A percentile compares a stretch with the other conserved stretches of the same genome.
Evolutionary conservation across 2,113 vertebrate species (phyloP).

Genomic region (Scomber scombrus): DNA sequence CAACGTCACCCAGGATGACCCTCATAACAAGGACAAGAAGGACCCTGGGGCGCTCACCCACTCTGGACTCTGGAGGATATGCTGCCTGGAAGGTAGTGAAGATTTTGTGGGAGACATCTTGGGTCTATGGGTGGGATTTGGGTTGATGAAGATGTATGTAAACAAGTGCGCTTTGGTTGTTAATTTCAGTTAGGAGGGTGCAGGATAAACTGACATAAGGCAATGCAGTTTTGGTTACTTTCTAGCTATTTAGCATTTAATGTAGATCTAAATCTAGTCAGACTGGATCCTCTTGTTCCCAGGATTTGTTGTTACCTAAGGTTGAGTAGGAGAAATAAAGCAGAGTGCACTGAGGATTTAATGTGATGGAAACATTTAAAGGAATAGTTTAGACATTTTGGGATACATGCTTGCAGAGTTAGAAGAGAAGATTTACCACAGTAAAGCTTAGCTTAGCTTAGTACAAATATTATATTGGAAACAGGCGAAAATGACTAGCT

Average conservation of each 20-base stretch:
- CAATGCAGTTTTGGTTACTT: neutral
- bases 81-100: slow-evolving; percentile 92
- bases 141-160: neutral
- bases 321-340: neutral
- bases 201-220: neutral
- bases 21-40: slow-evolving; percentile 90
- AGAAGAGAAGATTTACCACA: too few relatives aligned
- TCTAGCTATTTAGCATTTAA: neutral
- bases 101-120: neutral
- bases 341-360: neutral
- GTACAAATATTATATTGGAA: too few relatives aligned
- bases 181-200: neutral
- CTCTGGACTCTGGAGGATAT: slow-evolving; percentile 95
- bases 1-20: slow-evolving; percentile 88
- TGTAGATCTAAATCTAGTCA: neutral
- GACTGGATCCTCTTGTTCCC: neutral
- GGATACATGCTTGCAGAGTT: too few relatives aligned
- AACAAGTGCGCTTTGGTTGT: neutral
- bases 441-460: too few relatives aligned
- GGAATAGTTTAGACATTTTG: too few relatives aligned
- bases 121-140: slow-evolving; percentile 3
- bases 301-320: neutral
- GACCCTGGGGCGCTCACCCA: slow-evolving; percentile 94
- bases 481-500: too few relatives aligned
- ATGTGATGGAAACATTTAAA: too few relatives aligned